Conservation (phyloP, 1,140 invertebrate species). For the Penaeus japonicus region DNA sequence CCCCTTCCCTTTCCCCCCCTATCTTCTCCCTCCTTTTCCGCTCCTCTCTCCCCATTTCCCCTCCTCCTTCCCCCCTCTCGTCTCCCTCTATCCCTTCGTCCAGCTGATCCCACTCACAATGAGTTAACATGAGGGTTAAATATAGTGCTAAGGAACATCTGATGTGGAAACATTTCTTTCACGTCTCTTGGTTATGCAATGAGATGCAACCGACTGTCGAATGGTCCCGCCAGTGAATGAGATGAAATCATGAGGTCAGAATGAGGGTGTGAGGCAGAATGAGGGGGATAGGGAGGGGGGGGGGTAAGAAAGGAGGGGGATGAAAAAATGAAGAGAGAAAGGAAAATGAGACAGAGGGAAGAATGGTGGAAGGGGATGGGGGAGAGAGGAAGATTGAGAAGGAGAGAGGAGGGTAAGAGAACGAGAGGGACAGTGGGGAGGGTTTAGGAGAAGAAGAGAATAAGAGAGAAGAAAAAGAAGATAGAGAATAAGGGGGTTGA, state of each 20-base stretch:
- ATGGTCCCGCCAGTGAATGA: too few species aligned
- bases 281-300: slow-evolving; percentile 17
- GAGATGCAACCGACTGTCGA: background rate
- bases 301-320: background rate
- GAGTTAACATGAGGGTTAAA: too few species aligned
- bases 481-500: too few species aligned
- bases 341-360: background rate
- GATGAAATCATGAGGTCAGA: background rate
- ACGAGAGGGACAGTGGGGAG: background rate
- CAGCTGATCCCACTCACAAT: background rate
- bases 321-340: background rate
- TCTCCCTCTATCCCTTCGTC: background rate
- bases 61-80: background rate
- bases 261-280: background rate
- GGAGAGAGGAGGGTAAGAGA: too few species aligned
- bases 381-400: background rate
- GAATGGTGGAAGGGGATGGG: background rate
- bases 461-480: background rate
- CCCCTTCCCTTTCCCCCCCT: background rate
- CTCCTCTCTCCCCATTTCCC: background rate
- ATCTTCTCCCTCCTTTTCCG: background rate
- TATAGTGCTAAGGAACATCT: too few species aligned
- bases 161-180: too few species aligned
- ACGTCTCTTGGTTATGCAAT: too few species aligned
- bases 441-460: too few species aligned